These are phyloP conservation scores for Lasioglossum baleicum DNA, from an alignment of 1,140 invertebrate species.

Conservation along the genomic window DNA sequence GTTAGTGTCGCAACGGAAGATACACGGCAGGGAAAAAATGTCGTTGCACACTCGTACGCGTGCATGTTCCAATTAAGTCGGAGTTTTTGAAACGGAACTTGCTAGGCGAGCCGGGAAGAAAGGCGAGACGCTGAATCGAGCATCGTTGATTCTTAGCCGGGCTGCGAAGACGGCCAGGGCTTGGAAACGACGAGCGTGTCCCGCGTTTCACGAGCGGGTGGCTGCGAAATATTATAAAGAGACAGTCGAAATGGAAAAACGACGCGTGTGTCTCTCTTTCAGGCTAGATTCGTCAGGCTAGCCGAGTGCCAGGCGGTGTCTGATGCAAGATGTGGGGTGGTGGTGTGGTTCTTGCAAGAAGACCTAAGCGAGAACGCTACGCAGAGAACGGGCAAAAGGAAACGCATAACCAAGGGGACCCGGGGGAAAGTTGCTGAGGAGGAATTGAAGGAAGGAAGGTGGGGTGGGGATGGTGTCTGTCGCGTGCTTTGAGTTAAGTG, in stretches of 20 bases:
- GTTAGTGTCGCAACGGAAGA: too few relatives aligned
- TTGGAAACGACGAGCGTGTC: background rate
- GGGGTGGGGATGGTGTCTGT: constrained; percentile 1
- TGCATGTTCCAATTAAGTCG: constrained; percentile 30
- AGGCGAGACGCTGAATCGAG: constrained; percentile 22
- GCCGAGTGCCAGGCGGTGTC: background rate
- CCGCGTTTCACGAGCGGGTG: background rate
- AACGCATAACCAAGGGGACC: background rate
- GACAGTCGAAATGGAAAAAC: constrained; percentile 12
- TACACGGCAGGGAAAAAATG: background rate
- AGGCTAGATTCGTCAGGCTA: constrained; percentile 14
- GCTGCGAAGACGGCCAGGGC: background rate
- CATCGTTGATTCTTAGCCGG: constrained; percentile 24
- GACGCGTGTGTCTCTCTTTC: constrained; percentile 6
- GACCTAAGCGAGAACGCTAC: background rate
- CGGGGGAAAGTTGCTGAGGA: background rate
- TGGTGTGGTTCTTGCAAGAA: constrained; percentile 2
- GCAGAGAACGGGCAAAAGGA: background rate
- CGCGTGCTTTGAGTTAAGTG: constrained; percentile 53
- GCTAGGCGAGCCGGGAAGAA: background rate
- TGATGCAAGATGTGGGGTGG: background rate
- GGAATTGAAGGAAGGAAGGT: too few relatives aligned
- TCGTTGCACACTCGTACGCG: background rate
- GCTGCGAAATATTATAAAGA: constrained; percentile 15
- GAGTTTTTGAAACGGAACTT: background rate